Base-by-base conservation (phyloP, 1,140 invertebrate genomes). In the Achatina immaculata region DNA sequence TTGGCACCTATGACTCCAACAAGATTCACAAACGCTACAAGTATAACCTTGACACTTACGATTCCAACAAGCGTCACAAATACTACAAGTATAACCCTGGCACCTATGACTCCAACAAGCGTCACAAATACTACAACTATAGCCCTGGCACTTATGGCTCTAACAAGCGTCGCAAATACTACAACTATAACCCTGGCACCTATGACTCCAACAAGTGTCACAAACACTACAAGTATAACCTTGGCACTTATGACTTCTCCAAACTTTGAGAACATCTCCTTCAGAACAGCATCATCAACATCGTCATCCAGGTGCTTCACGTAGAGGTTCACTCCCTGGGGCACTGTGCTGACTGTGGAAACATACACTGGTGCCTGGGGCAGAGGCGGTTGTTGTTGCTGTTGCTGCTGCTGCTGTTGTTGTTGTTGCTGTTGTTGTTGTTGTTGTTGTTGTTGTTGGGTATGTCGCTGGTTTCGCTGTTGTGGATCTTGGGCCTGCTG, bases 191-290 rank as follows among this genome's bases (percentile, higher is more conserved):
- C n/a, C n/a, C n/a, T n/a, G n/a, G n/a, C n/a, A n/a, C n/a, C n/a
- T n/a, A n/a, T n/a, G n/a, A n/a, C n/a, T n/a, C n/a, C n/a, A n/a
- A n/a, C n/a, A n/a, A n/a, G n/a, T n/a, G n/a, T n/a, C n/a, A n/a
- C n/a, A n/a, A n/a, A n/a, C n/a, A n/a, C n/a, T n/a, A n/a, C n/a
- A n/a, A n/a, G n/a, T n/a, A 11, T 78, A 14, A 80, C 78, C 78
- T 80, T 80, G 14, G 78, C 78, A 42, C 78, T 80, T 42, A 80
- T 51, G 36, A 80, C 78, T n/a, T 80, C 78, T 36, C 78, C 78
- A 66, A 80, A 80, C 11, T 58, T 48, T 16, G 78, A 80, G 36
- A 80, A 80, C 78, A 80, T 80, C 0, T 42, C 68, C 38, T 80
- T 80, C 21, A 80, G 48, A 11, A 51, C 34, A 34, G 34, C 68